Conservation (phyloP, 2,888 invertebrate species). For the Parnassius orleans region DNA sequence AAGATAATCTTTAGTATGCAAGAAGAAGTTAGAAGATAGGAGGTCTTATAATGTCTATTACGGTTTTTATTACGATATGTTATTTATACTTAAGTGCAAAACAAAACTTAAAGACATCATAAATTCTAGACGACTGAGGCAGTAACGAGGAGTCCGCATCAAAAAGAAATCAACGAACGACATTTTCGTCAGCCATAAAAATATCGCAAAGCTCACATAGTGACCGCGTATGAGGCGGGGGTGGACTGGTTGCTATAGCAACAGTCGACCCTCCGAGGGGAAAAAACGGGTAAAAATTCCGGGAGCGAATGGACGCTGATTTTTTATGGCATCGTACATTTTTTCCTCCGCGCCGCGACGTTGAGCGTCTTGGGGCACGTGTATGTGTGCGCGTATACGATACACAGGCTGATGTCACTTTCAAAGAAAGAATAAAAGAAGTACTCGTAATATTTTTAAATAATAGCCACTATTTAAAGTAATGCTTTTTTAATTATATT, state of each 20-base stretch:
- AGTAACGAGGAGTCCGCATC: constrained; percentile 16
- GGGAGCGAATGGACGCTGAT: constrained; percentile 76
- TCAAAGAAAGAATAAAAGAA: not conserved
- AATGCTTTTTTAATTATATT: too few species aligned
- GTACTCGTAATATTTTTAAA: too few species aligned
- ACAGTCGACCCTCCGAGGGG: constrained; percentile 76
- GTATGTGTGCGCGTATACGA: constrained; percentile 34
- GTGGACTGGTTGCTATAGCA: constrained; percentile 64
- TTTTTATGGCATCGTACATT: constrained; percentile 80
- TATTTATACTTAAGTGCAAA: constrained; percentile 14
- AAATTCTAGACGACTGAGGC: constrained; percentile 40
- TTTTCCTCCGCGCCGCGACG: constrained; percentile 62
- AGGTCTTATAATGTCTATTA: too few species aligned
- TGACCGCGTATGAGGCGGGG: constrained; percentile 47
- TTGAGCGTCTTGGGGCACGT: constrained; percentile 49
- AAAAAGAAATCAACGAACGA: constrained; percentile 26
- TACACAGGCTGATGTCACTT: constrained; percentile 50
- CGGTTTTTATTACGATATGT: not conserved
- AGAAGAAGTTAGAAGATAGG: too few species aligned
- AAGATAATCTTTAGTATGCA: too few species aligned
- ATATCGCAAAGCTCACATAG: constrained; percentile 68
- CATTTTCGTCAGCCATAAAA: constrained; percentile 59
- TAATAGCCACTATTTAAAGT: too few species aligned
- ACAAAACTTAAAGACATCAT: constrained; percentile 37
- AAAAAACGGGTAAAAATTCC: constrained; percentile 80